Evolutionary conservation across 2,797 vertebrate genomes (phyloP), one percentile per base, ranked within the genome.

Genomic region (Eulemur rubriventer): DNA sequence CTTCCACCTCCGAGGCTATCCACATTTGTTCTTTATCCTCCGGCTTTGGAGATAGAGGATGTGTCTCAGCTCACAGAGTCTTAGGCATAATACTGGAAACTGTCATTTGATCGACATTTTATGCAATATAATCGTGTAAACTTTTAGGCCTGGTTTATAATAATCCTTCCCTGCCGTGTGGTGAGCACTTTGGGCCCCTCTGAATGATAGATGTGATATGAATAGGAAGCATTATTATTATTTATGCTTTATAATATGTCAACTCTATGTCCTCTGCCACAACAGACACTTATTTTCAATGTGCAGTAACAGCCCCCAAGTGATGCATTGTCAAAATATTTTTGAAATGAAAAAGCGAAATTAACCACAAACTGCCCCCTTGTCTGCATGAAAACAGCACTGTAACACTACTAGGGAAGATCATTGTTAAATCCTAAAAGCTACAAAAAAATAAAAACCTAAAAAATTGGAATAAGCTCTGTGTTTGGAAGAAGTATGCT

Each of bases 361-460:
- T 97, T 97, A 98, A 84, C 89, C 38, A 88, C 46, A 94, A 96
- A 97, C 83, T 94, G 84, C 61, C 59, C 86, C 91, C 70, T 94
- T 57, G 63, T 80, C 75, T 96, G 94, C 69, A 90, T 75, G 91
- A 81, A 89, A 96, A 94, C 1, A 87, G 67, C 46, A 75, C 41
- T 84, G 46, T 57, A 85, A 87, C 35, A 81, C 24, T 75, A 93
- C 81, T 63, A 92, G 72, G 80, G 92, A 95, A 95, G 83, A 89
- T 48, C 67, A 89, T 48, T 61, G 59, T 85, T 95, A 95, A 94
- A 95, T 92, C 89, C 82, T 94, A 88, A 97, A 96, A 97, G 28
- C 65, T 84, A 69, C 28, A 79, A 81, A 52, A 72, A 95, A 95
- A 93, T 87, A 96, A 94, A 89, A 95, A 48, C 30, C 38, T 91